phyloP scores from a whole-genome alignment of 2,888 invertebrate species.

The Hypena proboscidalis region DNA sequence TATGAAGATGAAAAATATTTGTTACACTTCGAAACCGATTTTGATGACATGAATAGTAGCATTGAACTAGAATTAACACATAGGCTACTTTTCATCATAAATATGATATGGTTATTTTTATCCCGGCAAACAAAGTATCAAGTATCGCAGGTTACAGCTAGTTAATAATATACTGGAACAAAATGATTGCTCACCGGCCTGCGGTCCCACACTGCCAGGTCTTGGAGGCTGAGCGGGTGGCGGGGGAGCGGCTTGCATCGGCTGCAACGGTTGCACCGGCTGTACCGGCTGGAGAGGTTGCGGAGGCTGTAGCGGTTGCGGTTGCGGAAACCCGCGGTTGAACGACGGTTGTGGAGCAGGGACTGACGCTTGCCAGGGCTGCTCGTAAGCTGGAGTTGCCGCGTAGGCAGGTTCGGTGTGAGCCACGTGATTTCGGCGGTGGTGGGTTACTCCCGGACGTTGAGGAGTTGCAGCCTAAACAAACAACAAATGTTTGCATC shows the following conservation, averaged over 20 bases:
- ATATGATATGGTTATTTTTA: no score
- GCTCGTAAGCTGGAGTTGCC: conserved; percentile 37
- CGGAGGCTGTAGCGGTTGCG: conserved; percentile 23
- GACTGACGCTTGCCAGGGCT: conserved; percentile 42
- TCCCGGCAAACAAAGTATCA: no score
- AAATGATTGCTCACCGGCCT: conserved; percentile 54
- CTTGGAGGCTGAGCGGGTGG: conserved; percentile 54
- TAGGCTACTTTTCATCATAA: no score
- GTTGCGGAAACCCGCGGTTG: conserved; percentile 34
- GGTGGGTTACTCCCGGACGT: neutral
- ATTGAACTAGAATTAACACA: no score
- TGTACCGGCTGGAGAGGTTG: conserved; percentile 38
- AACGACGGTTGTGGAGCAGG: conserved; percentile 35
- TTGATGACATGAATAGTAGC: no score
- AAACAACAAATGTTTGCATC: no score
- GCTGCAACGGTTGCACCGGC: conserved; percentile 28
- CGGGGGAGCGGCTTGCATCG: conserved; percentile 24
- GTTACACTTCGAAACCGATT: no score
- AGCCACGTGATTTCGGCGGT: conserved; percentile 1
- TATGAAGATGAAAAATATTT: no score
- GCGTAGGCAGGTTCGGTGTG: conserved; percentile 19
- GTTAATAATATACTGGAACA: no score
- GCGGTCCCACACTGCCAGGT: conserved; percentile 66
- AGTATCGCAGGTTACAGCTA: no score
- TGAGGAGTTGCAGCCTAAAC: no score